Evolutionary conservation across 2,888 invertebrate species (phyloP), one percentile per base, ranked within the genome.

Genomic region (Drosophila mettleri): DNA sequence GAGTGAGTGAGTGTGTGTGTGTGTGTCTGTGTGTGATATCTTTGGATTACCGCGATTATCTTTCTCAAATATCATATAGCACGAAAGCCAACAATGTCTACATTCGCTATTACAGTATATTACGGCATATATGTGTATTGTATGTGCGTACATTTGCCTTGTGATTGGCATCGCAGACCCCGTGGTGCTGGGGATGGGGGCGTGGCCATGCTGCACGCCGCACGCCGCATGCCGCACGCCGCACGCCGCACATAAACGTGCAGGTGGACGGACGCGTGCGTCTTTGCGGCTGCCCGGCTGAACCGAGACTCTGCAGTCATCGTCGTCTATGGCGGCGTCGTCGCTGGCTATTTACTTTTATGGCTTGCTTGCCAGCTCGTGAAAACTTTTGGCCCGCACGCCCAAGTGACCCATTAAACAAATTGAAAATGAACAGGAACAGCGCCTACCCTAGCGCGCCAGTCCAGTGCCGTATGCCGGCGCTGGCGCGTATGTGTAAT

Each of bases 351-450:
- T 83, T 87, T 87, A 66, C 75, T 88, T 88, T 84, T 88, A 88
- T 80, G 80, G 80, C 80, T 83, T 86, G 83, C 80, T 86, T 69
- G 86, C 61, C 80, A 87, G 82, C 69, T 74, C 79, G 65, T 83
- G 80, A 79, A 87, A 87, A 85, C 63, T 81, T 81, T 73, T 78
- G 66, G 66, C 29, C 65, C 57, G 67, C 66, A 67, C 62, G 60
- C 88, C 81, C 85, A 80, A 86, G 85, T 85, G 85, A 85, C 84
- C 86, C 84, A 88, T 86, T 85, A 88, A 86, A 76, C 86, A 79
- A 85, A 85, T 88, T 87, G 83, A 83, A 83, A 83, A 77, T 82
- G 77, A 82, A 79, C 82, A 57, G 57, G 60, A 61, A 62, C 59
- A 29, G 46, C 20, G 31, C 36, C 29, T 39, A 45, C 33, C 20